phyloP scores from a whole-genome alignment of 2,888 invertebrate genomes.

The Pedicia rivosa region DNA sequence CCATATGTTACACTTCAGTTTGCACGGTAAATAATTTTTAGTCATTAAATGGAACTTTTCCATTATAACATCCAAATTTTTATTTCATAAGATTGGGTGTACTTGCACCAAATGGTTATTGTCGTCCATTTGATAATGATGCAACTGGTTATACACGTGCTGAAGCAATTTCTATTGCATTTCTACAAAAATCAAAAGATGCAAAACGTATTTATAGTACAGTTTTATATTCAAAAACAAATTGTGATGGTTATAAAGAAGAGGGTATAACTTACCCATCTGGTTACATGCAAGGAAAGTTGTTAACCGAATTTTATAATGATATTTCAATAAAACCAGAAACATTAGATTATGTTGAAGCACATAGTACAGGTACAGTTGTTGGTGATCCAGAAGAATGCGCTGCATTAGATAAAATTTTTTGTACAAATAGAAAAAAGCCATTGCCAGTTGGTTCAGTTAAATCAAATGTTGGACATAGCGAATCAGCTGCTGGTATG shows the following conservation, averaged over 20 bases:
- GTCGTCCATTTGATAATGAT: constrained; percentile 78
- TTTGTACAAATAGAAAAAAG: constrained; percentile 55
- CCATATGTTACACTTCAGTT: constrained; percentile 84
- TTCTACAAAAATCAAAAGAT: constrained; percentile 53
- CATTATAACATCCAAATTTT: constrained; percentile 5
- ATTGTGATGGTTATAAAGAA: constrained; percentile 62
- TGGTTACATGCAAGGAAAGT: constrained; percentile 41
- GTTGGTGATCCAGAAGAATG: constrained; percentile 90
- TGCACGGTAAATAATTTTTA: too few species aligned
- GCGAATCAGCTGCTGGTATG: constrained; percentile 72
- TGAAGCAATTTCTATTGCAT: constrained; percentile 54
- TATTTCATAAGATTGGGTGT: constrained; percentile 43
- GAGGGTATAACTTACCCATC: constrained; percentile 54
- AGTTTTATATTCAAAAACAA: constrained; percentile 60
- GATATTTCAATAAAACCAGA: constrained; percentile 55
- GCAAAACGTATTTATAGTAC: constrained; percentile 53
- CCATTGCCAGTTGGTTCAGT: constrained; percentile 77
- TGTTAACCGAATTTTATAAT: constrained; percentile 46
- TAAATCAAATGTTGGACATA: constrained; percentile 89
- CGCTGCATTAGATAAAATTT: constrained; percentile 60
- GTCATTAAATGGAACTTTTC: too few species aligned
- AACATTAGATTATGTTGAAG: constrained; percentile 64
- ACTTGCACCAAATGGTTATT: constrained; percentile 68
- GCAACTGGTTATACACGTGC: constrained; percentile 74
- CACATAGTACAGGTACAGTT: constrained; percentile 68